A percentile compares a stretch with the other conserved stretches of the same genome.
phyloP scores from a whole-genome alignment of 2,113 vertebrate species.

The Protobothrops flavoviridis region DNA sequence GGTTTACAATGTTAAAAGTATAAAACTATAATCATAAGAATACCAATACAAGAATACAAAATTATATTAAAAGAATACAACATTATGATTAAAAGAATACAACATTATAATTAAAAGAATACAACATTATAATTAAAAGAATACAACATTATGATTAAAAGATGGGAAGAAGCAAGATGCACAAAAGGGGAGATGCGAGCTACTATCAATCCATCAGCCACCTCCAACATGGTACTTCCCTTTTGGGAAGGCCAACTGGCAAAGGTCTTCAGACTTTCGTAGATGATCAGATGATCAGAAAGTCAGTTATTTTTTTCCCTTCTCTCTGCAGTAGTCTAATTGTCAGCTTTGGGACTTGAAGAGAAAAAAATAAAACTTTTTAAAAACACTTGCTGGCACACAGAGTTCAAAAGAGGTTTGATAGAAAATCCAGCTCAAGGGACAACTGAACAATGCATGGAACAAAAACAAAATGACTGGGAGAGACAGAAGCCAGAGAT shows the following conservation, averaged over 20 bases:
- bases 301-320: neutral
- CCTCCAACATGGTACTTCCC: neutral
- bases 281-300: neutral
- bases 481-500: neutral
- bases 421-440: neutral
- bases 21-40: neutral
- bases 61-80: neutral
- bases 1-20: neutral
- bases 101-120: neutral
- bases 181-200: neutral
- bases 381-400: neutral
- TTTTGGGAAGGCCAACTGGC: neutral
- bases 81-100: too few relatives aligned
- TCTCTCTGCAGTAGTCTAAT: neutral
- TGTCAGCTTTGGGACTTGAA: neutral
- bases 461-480: neutral
- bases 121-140: neutral
- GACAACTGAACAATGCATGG: neutral
- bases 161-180: neutral
- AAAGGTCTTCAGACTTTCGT: neutral
- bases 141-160: too few relatives aligned
- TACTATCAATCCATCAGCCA: neutral
- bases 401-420: neutral
- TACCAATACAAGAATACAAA: neutral
- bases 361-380: neutral